Evolutionary conservation across 2,888 invertebrate species (phyloP).

Genomic region (Chromoteleia sp.): DNA sequence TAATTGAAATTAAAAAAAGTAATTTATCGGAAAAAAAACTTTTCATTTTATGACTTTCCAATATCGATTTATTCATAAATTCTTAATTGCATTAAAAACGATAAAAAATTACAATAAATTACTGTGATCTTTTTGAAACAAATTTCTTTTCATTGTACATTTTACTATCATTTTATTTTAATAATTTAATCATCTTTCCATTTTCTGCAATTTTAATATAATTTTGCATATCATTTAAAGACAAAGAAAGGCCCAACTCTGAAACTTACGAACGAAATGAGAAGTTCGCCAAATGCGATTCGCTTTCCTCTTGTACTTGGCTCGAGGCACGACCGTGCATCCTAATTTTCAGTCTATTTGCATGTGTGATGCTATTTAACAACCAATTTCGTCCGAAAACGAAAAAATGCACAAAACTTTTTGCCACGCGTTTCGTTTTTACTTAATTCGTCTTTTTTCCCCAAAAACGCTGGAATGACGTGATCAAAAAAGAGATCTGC

Average conservation of each 20-base stretch:
- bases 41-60: too few species aligned
- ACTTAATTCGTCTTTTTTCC: slow-evolving; percentile 1
- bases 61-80: too few species aligned
- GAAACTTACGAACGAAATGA: slow-evolving; percentile 15
- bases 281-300: slow-evolving; percentile 31
- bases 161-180: slow-evolving; percentile 20
- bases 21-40: too few species aligned
- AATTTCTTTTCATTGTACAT: too few species aligned
- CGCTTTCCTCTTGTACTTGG: slow-evolving; percentile 55
- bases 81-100: too few species aligned
- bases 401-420: slow-evolving; percentile 30
- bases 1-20: too few species aligned
- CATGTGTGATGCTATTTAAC: slow-evolving; percentile 52
- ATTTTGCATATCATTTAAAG: too few species aligned
- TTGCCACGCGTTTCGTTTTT: neutral
- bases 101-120: too few species aligned
- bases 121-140: too few species aligned
- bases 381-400: slow-evolving; percentile 42
- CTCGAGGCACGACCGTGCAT: slow-evolving; percentile 64
- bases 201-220: neutral
- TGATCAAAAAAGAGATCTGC: slow-evolving; percentile 24
- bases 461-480: slow-evolving; percentile 12
- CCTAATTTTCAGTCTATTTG: slow-evolving; percentile 66
- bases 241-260: slow-evolving; percentile 20
- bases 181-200: too few species aligned